Percentiles rank a stretch among this genome's conserved stretches.
Evolutionary conservation across 2,113 vertebrate genomes (phyloP).

Genomic region (Aegithalos caudatus): DNA sequence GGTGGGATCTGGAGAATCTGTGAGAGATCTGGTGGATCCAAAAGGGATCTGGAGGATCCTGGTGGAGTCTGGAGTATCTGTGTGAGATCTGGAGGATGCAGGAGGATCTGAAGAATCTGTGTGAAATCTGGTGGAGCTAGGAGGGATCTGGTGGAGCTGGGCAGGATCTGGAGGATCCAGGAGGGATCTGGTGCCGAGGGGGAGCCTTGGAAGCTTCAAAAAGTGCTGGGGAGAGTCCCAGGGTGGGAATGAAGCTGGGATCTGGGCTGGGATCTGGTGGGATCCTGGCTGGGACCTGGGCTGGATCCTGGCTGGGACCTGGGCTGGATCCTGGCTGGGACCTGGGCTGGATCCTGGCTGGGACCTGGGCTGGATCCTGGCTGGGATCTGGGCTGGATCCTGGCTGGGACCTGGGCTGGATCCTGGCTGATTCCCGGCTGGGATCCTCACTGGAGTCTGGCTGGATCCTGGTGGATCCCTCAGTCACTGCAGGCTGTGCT

Average conservation of each 20-base stretch:
- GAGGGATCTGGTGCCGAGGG: slow-evolving; percentile 51
- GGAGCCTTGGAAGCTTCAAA: slow-evolving; percentile 64
- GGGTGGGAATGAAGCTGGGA: neutral
- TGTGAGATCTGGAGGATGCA: neutral
- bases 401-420: neutral
- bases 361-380: neutral
- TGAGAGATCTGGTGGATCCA: neutral
- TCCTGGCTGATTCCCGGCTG: neutral
- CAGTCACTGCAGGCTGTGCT: too few species aligned
- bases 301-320: neutral
- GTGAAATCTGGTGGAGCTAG: neutral
- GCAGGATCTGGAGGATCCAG: too few species aligned
- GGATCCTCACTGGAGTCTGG: neutral
- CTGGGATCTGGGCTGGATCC: too few species aligned
- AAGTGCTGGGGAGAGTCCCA: slow-evolving; percentile 62
- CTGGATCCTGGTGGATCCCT: neutral
- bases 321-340: neutral
- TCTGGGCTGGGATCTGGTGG: neutral
- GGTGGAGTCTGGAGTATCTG: neutral
- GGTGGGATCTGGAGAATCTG: neutral
- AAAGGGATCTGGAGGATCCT: neutral
- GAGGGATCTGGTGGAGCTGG: too few species aligned
- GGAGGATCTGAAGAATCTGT: neutral
- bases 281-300: neutral
- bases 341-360: neutral